Evolutionary conservation across 2,113 vertebrate genomes (phyloP), one percentile per base, ranked within the genome.

Genomic region (Melanocharis versteri): DNA sequence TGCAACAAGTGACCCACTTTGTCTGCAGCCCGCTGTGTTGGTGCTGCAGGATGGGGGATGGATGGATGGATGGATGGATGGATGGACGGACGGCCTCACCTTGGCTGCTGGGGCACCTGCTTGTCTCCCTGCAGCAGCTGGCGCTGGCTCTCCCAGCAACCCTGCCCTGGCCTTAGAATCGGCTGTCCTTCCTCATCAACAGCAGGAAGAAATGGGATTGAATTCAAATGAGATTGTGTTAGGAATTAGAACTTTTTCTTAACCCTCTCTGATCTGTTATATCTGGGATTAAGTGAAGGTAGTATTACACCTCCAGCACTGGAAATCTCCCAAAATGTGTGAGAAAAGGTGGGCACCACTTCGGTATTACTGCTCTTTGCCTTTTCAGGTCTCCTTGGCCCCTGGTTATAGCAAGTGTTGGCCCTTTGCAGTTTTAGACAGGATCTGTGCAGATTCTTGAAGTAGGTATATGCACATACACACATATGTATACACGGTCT

Each of bases 91-190:
- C 13, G 26, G 44, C 37, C 24, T 54, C 0, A 2, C 0, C 1
- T 2, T 16, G 40, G 26, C 22, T 19, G n/a, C n/a, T 5, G 2
- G 13, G 17, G 2, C 24, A 21, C 58, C 48, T 6, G 1, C 19
- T 65, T 1, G 0, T n/a, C 14, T 13, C 30, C 62, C 53, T 3
- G 0, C 0, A 3, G 62, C 47, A 45, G n/a, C n/a, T 17, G 18
- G 40, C 12, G 3, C 21, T 13, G 20, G 15, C 28, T 66, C 10
- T 73, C 42, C 40, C 5, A 54, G 15, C 0, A 6, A 6, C 26
- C 23, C 24, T 2, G 0, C 64, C 44, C 44, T 83, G 47, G 15
- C 45, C 15, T 44, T 0, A 0, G 27, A 81, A 78, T 37, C 7
- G 21, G 26, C 12, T 78, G 22, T 35, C 11, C 23, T 77, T 30